These are phyloP conservation scores for Vespertilio murinus DNA, from an alignment of 2,797 vertebrate species.

Conservation along the genomic window DNA sequence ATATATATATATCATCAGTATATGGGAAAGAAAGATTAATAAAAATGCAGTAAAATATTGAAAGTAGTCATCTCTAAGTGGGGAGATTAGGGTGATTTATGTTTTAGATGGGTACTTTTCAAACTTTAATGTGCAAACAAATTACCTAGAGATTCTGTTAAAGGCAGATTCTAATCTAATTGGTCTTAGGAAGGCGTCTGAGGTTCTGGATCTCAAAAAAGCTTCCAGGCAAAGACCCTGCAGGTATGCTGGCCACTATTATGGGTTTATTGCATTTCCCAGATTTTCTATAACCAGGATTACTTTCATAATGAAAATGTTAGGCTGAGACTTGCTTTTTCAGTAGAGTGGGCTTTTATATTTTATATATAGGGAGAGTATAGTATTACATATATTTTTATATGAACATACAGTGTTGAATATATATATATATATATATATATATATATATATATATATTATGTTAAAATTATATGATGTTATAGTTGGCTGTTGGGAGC, in stretches of 20 bases:
- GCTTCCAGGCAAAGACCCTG: neutral
- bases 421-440: neutral
- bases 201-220: no score
- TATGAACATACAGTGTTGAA: neutral
- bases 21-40: neutral
- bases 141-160: neutral
- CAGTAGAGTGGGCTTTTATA: neutral
- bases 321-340: neutral
- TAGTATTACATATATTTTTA: neutral
- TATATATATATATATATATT: neutral
- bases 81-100: neutral
- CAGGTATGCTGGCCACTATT: neutral
- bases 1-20: no score
- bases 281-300: neutral
- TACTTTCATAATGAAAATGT: neutral
- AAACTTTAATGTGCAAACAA: neutral
- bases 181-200: neutral
- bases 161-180: neutral
- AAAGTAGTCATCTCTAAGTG: neutral
- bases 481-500: neutral
- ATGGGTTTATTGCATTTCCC: neutral
- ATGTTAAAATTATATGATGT: neutral
- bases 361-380: neutral
- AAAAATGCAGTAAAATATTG: neutral
- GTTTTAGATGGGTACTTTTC: neutral